phyloP scores from a whole-genome alignment of 2,113 vertebrate genomes.

The Hippocampus zosterae region DNA sequence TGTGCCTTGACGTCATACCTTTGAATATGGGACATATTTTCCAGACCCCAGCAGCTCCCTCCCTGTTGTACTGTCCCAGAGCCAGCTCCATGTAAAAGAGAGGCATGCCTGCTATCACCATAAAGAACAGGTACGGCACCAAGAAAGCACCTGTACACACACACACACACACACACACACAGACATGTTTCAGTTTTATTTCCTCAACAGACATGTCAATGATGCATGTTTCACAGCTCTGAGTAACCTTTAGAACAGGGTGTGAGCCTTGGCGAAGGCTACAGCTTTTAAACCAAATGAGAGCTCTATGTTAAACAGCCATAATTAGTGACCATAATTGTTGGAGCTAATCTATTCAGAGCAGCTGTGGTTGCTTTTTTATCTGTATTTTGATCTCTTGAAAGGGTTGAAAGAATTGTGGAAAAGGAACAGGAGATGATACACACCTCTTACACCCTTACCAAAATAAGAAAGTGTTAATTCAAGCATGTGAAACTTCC shows the following conservation, averaged over 20 bases:
- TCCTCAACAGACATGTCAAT: constrained; percentile 1
- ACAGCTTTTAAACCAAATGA: constrained; percentile 57
- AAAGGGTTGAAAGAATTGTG: constrained; percentile 29
- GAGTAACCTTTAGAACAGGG: constrained; percentile 1
- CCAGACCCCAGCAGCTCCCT: constrained; percentile 86
- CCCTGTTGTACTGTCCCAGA: constrained; percentile 84
- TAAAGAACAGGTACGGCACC: constrained; percentile 86
- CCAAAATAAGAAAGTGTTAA: background rate
- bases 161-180: constrained; percentile 24
- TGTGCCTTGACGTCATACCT: constrained; percentile 63
- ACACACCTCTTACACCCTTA: background rate
- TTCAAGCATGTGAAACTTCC: background rate
- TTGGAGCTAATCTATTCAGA: constrained; percentile 58
- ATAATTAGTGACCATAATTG: constrained; percentile 64
- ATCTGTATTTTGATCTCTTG: constrained; percentile 59
- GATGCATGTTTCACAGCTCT: background rate
- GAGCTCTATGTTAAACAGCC: constrained; percentile 65
- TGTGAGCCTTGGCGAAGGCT: constrained; percentile 26
- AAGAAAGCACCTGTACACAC: constrained; percentile 79
- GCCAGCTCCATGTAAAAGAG: constrained; percentile 93
- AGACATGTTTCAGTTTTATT: constrained; percentile 3
- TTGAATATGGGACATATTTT: constrained; percentile 90
- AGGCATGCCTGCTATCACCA: constrained; percentile 88
- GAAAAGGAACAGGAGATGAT: constrained; percentile 15
- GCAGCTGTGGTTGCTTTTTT: constrained; percentile 62